Base-by-base conservation (phyloP, 2,113 vertebrate genomes). In the Spheniscus mendiculus region DNA sequence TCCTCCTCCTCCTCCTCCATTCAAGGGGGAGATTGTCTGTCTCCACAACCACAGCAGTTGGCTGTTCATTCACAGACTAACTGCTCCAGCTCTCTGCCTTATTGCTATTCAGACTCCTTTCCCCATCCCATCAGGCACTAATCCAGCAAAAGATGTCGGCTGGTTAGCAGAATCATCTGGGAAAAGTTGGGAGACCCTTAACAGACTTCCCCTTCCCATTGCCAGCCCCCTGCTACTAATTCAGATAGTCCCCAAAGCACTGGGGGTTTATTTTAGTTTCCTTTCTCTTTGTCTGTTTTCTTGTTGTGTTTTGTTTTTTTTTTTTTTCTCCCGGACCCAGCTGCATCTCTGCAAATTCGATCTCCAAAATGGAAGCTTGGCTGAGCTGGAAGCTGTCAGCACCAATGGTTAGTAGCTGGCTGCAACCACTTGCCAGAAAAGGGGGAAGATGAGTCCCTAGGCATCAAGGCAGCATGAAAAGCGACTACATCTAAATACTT, bases 281-380 rank as follows among this genome's bases (percentile, higher is more conserved):
- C 36, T 86, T 49, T 69, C 69, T 70, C 66, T 91, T 88, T 88
- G 44, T 86, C 45, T 90, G 6, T 44, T 58, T 69, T 62, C 45
- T 72, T 66, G 18, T 69, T 66, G 18, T 29, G 11, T 12, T 38
- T 29, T 66, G 18, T 29, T 38, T 8, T 8, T 25, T 30, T 34
- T 84, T 42, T 74, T 81, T 80, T 79, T 8, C 26, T 88, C n/a
- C 62, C 32, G 67, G 85, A 87, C 92, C 59, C 96, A 96, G 95
- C 85, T 97, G 94, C 40, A 74, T 81, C 53, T 90, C 83, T 96
- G 79, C 34, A 94, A 94, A 93, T 90, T 88, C 2, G 0, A 83
- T 93, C 63, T 94, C 76, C 92, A 87, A 61, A 97, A 87, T 87
- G 93, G 90, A 93, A 96, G 83, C 26, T 81, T 95, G 91, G 76